Base-by-base conservation (phyloP, 1,140 invertebrate genomes). In the Leptonema lineaticorne region DNA sequence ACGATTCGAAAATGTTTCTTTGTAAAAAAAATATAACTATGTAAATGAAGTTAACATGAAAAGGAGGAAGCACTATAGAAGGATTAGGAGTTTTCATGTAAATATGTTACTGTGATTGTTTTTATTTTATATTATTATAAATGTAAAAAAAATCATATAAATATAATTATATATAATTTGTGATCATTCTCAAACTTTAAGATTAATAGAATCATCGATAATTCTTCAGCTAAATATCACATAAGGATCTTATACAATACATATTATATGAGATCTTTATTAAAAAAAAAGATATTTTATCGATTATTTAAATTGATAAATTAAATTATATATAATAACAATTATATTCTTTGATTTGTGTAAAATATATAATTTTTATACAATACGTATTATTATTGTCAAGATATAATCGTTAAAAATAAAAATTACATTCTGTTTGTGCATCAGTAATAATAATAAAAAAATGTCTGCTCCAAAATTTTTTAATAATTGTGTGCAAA, bases 101-200 rank as follows among this genome's bases (percentile, higher is more conserved):
- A 33, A 62, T 62, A 62, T 62, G 41, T 62, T 62, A 62, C 59
- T 62, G 59, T 62, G 59, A 62, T 62, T 62, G n/a, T 62, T 62
- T 53, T 41, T 33, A 6, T 33, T 33, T 33, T 41, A 14, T 41
- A 41, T 41, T 41, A n/a, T 41, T 53, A 53, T 53, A 16, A 41
- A 41, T 41, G 22, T 53, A 53, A 26, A 11, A 26, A 22, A 53
- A 48, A 41, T 41, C 16, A 41, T 41, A 41, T 41, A 41, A 6
- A 33, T 33, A 33, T 33, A 41, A 14, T 14, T 41, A 41, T 41
- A 41, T 41, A 41, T 41, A 16, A 41, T 14, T 53, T 53, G 50
- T 53, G 50, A 53, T 53, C 50, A 53, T 53, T 53, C 50, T 53
- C 50, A 26, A 24, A 53, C 50, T 24, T 53, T 53, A 53, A n/a